Base-by-base conservation (phyloP, 2,888 invertebrate genomes). In the Mycalesis mineus region DNA sequence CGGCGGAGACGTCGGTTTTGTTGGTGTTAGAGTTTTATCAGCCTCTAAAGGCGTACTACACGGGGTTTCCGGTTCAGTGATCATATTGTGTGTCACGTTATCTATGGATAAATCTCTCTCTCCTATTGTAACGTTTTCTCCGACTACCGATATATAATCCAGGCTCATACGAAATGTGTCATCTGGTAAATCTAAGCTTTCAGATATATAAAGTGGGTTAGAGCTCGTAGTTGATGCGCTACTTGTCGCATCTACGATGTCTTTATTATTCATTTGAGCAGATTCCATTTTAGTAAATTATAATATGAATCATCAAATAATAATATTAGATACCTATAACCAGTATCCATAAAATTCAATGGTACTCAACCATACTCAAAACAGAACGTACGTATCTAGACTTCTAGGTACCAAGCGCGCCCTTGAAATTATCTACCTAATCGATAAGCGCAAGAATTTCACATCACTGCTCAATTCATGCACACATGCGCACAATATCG, bases 381-480 rank as follows among this genome's bases (percentile, higher is more conserved):
- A 68, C 33, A 60, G 66, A 54, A 61, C 58, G 67, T 70, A 70
- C 71, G 64, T 62, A 69, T 64, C 57, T 41, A 22, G 22, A 22
- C 22, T 22, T 22, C 22, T 22, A 52, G 42, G 17, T 42, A 42
- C 31, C 62, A 60, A 73, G 85, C 68, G 33, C 6, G 47, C 5
- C 87, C 86, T 88, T 87, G 87, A 84, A 84, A 75, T 84, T 78
- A 84, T 84, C 84, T 81, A 73, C 71, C 73, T 78, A 85, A 87
- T 88, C 88, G 88, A 88, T 88, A 88, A 85, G 78, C 77, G 71
- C 72, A 84, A 79, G 80, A 83, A 85, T 73, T 84, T 85, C 81
- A 84, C 87, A 87, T 87, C 87, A 86, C 87, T 88, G 61, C 57
- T 60, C 67, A 59, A 57, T 64, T 53, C 62, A 77, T 80, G 62